phyloP scores from a whole-genome alignment of 2,797 vertebrate species.

The Bradypus variegatus region DNA sequence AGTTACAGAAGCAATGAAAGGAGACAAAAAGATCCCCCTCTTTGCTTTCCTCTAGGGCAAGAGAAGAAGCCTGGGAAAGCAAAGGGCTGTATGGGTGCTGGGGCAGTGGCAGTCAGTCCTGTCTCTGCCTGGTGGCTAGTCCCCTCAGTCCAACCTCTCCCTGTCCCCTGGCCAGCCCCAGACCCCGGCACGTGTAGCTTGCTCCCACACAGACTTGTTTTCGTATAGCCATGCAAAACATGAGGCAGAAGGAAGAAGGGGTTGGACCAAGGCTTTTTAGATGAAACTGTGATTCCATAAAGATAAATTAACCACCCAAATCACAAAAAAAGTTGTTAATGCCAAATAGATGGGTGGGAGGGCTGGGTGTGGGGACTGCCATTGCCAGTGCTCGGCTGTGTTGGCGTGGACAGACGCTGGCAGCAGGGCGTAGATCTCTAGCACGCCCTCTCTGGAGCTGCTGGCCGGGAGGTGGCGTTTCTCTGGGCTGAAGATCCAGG shows the following conservation, averaged over 20 bases:
- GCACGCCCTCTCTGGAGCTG: background rate
- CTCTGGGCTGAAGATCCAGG: background rate
- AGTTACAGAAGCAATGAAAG: background rate
- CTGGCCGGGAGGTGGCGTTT: background rate
- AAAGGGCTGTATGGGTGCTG: background rate
- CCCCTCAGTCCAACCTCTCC: background rate
- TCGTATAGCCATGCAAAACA: background rate
- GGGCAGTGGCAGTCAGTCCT: too few species aligned
- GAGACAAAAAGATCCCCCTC: background rate
- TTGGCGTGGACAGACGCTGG: accelerated
- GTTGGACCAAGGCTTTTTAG: background rate
- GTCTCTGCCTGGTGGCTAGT: background rate
- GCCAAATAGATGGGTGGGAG: background rate
- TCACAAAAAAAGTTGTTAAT: background rate
- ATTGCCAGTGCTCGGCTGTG: background rate
- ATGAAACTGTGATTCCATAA: background rate
- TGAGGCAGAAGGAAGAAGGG: background rate
- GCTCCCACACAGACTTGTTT: background rate
- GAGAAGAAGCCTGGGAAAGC: background rate
- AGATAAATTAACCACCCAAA: background rate
- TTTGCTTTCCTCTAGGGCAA: background rate
- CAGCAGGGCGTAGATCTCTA: too few species aligned
- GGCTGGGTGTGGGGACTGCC: accelerated
- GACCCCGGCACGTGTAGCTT: too few species aligned
- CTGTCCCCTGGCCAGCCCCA: background rate